Evolutionary conservation across 2,888 invertebrate genomes (phyloP), one percentile per base, ranked within the genome.

Genomic region (Dexiosoma caninum): DNA sequence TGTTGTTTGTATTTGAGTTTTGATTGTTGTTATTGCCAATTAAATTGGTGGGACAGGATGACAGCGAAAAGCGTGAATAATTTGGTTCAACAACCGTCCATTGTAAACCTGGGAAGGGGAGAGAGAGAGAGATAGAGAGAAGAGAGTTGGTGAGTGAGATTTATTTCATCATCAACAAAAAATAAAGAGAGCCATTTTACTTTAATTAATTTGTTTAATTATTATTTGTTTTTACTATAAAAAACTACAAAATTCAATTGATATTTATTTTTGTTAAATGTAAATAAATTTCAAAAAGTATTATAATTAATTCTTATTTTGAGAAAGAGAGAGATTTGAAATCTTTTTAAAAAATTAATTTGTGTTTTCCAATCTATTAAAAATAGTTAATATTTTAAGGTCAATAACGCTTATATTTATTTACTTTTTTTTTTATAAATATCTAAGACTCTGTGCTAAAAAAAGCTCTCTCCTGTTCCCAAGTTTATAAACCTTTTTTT

Each of bases 61-160:
- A 91, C 90, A 92, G 92, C 89, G 93, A 92, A 91, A 94, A 95
- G 90, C 95, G 93, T 89, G 94, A 92, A 91, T 94, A 95, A 89
- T 93, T 93, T 91, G 95, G 94, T 92, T 95, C 95, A 93, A 95
- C 93, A 92, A 95, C 94, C 91, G 94, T 94, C 95, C 95, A 95
- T 92, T 95, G 95, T 91, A 94, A 93, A 92, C 95, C 95, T 95
- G 94, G 93, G 93, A 93, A 91, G 91, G 92, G 92, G 90, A 90
- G 89, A 88, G 89, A 88, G 88, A 87, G 79, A 80, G n/a, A n/a
- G n/a, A n/a, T n/a, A n/a, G n/a, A n/a, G 78, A 79, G 84, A 86
- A 82, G 85, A 86, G 85, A 86, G 87, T 86, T 85, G 84, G 85
- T 85, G 87, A 88, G 86, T 85, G 85, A 85, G 83, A 82, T 83